These are phyloP conservation scores for Vollenhovia emeryi DNA, from an alignment of 1,140 invertebrate genomes.

Conservation along the genomic window DNA sequence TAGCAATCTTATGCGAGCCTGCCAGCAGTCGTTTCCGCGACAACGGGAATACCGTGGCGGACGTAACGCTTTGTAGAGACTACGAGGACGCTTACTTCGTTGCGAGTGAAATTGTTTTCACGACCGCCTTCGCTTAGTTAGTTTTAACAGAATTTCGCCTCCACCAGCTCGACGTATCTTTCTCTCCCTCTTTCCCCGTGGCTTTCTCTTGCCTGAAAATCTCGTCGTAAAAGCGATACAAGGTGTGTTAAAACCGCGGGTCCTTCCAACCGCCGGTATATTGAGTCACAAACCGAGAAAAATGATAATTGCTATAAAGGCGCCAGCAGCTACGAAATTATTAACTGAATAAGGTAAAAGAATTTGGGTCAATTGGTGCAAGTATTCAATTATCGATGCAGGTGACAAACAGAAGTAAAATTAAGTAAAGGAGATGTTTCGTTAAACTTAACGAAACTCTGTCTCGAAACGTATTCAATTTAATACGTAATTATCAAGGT, in stretches of 20 bases:
- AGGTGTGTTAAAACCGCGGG: not conserved
- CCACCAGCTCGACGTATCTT: slow-evolving; percentile 2
- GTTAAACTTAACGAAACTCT: not conserved
- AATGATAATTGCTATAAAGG: not conserved
- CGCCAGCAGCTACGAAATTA: not conserved
- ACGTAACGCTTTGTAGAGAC: slow-evolving; percentile 27
- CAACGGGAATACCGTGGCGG: not conserved
- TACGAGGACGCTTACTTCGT: slow-evolving; percentile 30
- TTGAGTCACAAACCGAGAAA: not conserved
- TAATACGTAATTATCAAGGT: not conserved
- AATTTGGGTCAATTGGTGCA: not conserved
- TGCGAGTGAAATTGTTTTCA: slow-evolving; percentile 56
- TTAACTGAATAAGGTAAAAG: not conserved
- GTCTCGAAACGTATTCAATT: not conserved
- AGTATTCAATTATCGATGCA: not conserved
- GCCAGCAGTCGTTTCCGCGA: not conserved
- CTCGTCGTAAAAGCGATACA: slow-evolving; percentile 16
- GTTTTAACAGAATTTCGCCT: slow-evolving; percentile 53
- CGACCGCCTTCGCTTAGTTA: slow-evolving; percentile 57
- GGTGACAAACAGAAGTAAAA: not conserved
- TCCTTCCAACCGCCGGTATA: not conserved
- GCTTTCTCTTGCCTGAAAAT: slow-evolving; percentile 7
- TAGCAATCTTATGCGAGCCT: not conserved
- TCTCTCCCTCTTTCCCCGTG: not conserved
- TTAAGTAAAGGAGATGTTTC: not conserved